Evolutionary conservation across 2,888 invertebrate species (phyloP).

Genomic region (Anoncus sp.): DNA sequence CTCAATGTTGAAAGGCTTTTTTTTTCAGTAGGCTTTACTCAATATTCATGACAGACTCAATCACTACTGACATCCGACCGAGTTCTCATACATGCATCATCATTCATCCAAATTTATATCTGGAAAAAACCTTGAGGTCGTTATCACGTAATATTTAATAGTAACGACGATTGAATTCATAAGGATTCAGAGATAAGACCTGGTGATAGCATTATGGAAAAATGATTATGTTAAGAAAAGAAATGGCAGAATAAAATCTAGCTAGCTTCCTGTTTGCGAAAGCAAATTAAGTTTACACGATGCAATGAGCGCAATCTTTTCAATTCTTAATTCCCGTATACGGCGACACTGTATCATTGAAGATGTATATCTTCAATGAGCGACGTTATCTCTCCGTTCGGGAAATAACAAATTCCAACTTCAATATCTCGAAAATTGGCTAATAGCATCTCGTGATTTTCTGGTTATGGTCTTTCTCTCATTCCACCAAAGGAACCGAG

Average conservation of each 20-base stretch:
- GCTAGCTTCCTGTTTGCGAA: too few relatives aligned
- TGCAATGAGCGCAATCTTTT: conserved; percentile 4
- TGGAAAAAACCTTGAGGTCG: conserved; percentile 11
- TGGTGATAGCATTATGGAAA: neutral
- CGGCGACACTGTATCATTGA: too few relatives aligned
- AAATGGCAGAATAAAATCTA: conserved; percentile 8
- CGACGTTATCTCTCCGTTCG: conserved; percentile 4
- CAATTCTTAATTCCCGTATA: conserved; percentile 19
- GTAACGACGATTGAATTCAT: neutral
- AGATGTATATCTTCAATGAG: conserved; percentile 6
- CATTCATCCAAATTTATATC: conserved; percentile 17
- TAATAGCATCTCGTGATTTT: neutral
- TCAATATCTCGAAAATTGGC: conserved; percentile 12
- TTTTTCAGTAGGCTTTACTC: conserved; percentile 10
- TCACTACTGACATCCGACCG: neutral
- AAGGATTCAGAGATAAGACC: neutral
- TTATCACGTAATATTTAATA: conserved; percentile 31
- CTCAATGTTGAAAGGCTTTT: neutral
- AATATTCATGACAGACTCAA: neutral
- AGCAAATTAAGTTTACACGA: conserved; percentile 2
- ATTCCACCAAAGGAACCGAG: too few relatives aligned
- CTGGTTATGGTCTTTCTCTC: neutral
- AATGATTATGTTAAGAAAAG: neutral
- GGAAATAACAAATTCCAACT: neutral
- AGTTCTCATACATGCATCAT: conserved; percentile 2